A percentile compares a stretch with the other conserved stretches of the same genome.
Evolutionary conservation across 2,888 invertebrate genomes (phyloP).

Genomic region (Melanostoma scalare): DNA sequence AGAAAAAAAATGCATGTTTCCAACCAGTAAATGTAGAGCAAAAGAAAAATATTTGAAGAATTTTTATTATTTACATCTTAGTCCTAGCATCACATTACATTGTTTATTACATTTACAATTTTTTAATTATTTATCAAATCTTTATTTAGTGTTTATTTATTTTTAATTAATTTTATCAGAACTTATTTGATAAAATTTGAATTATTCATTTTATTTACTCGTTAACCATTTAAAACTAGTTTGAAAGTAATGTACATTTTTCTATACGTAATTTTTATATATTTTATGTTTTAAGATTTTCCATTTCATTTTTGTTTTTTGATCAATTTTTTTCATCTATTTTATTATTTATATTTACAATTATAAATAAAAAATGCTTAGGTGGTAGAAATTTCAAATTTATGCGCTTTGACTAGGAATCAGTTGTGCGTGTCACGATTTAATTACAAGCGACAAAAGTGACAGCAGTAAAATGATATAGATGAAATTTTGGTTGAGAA

Average conservation of each 20-base stretch:
- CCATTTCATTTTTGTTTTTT: neutral
- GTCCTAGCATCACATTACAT: slow-evolving; percentile 71
- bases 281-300: slow-evolving; percentile 20
- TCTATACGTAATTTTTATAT: slow-evolving; percentile 43
- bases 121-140: slow-evolving; percentile 62
- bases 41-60: slow-evolving; percentile 61
- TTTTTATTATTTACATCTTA: slow-evolving; percentile 72
- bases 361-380: slow-evolving; percentile 22
- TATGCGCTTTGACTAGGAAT: slow-evolving; percentile 28
- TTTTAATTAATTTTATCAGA: slow-evolving; percentile 7
- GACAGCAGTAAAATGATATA: slow-evolving; percentile 52
- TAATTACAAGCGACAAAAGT: slow-evolving; percentile 27
- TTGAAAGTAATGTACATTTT: slow-evolving; percentile 60
- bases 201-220: slow-evolving; percentile 49
- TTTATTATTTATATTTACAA: slow-evolving; percentile 36
- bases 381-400: slow-evolving; percentile 26
- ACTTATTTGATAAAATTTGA: slow-evolving; percentile 61
- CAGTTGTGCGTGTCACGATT: slow-evolving; percentile 61
- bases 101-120: slow-evolving; percentile 66
- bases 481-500: slow-evolving; percentile 49
- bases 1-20: neutral
- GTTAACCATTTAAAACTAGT: slow-evolving; percentile 62
- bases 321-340: slow-evolving; percentile 21
- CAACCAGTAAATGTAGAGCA: slow-evolving; percentile 25
- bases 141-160: slow-evolving; percentile 43